Evolutionary conservation across 1,140 invertebrate genomes (phyloP), one percentile per base, ranked within the genome.

Genomic region (Diploscapter pachys): DNA sequence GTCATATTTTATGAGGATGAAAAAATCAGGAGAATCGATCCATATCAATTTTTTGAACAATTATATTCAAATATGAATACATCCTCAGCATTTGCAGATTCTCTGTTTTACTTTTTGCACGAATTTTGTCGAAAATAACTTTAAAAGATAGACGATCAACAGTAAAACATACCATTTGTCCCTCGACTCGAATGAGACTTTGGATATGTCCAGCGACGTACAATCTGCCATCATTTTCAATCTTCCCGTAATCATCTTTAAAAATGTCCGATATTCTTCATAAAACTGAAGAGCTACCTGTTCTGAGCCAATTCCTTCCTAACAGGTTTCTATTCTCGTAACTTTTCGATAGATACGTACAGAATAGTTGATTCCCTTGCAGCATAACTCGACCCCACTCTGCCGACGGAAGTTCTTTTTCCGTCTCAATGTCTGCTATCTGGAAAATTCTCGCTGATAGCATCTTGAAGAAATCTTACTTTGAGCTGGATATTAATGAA

Each of bases 321-420:
- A 69, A 69, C 13, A 55, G 48, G 5, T n/a, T 69, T 51, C 6
- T 69, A 50, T 69, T 69, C 55, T 59, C 48, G 8, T 69, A 48
- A 4, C 50, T 49, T 11, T 69, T 69, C 51, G 6, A 5, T 9
- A 69, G 4, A 31, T 69, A 69, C 13, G 57, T 57, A 2, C 13
- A 59, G n/a, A 69, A 57, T 49, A 69, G 4, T 57, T 69, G 53
- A 6, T n/a, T 55, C 4, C 67, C 67, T 59, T 50, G 57, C 53
- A 69, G 52, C 57, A 69, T 69, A n/a, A 69, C 55, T 48, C 61
- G 67, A 11, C 67, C 67, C 67, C 67, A 69, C 6, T 69, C 51
- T 48, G 55, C 67, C n/a, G 3, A 6, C 3, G 9, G 3, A 55
- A 69, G 49, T 8, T 69, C 67, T 57, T 57, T 69, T 48, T 69